Evolutionary conservation across 2,888 invertebrate species (phyloP).

Genomic region (Drosophila subquinaria): DNA sequence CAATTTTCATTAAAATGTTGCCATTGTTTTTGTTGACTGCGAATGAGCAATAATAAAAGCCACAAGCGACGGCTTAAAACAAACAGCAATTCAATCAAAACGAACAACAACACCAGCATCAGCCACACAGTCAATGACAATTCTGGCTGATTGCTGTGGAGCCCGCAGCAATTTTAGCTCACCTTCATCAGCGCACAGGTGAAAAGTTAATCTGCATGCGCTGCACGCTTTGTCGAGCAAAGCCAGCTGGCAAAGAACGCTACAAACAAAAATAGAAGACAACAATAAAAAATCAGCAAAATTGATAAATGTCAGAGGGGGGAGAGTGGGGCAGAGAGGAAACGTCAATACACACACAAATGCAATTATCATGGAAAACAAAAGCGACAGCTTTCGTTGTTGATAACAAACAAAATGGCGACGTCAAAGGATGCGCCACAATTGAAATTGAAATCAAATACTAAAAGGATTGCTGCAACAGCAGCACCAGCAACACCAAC

Average conservation of each 20-base stretch:
- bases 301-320: slow-evolving; percentile 74
- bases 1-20: slow-evolving; percentile 82
- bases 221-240: slow-evolving; percentile 78
- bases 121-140: slow-evolving; percentile 54
- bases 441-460: slow-evolving; percentile 80
- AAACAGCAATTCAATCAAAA: slow-evolving; percentile 81
- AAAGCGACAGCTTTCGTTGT: slow-evolving; percentile 75
- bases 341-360: slow-evolving; percentile 65
- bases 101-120: slow-evolving; percentile 37
- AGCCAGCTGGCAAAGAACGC: slow-evolving; percentile 53
- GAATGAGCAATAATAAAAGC: slow-evolving; percentile 79
- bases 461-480: slow-evolving; percentile 68
- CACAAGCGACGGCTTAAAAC: slow-evolving; percentile 64
- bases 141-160: slow-evolving; percentile 66
- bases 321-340: not conserved
- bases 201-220: slow-evolving; percentile 81
- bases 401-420: slow-evolving; percentile 74
- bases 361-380: slow-evolving; percentile 82
- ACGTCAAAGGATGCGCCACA: slow-evolving; percentile 78
- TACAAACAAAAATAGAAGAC: slow-evolving; percentile 20
- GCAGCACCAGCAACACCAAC: slow-evolving; percentile 8
- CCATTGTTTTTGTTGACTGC: slow-evolving; percentile 73
- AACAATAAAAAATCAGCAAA: slow-evolving; percentile 57
- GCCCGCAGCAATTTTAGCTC: slow-evolving; percentile 46
- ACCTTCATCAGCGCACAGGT: slow-evolving; percentile 54